Evolutionary conservation across 2,888 invertebrate species (phyloP), one percentile per base, ranked within the genome.

Genomic region (Germaria angustata): DNA sequence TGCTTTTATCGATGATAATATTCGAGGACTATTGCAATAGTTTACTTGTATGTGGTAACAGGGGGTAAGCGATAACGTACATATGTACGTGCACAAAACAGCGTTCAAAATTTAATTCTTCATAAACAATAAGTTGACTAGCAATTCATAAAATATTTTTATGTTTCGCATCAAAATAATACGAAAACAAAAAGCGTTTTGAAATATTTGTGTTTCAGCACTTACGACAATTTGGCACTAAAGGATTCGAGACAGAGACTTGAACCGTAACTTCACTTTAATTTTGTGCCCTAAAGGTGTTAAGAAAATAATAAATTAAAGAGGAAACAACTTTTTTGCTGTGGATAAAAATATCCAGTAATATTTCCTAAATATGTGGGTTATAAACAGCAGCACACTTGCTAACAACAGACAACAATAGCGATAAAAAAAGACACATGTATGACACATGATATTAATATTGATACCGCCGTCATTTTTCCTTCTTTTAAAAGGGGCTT

Each of bases 311-410:
- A 44, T 63, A 41, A 69, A 57, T 75, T 55, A 53, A 65, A 55
- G 34, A 41, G 24, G 44, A 28, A 57, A 34, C 20, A 55, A 46
- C 6, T n/a, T 63, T 53, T 41, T 22, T 2, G 24, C 39, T n/a
- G 39, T 24, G 3, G 34, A 59, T 28, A 41, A 68, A 28, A 41
- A 41, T 41, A 55, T 4, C 0, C 41, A 41, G 11, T n/a, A 32
- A 41, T n/a, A 32, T 44, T 44, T 57, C 68, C 9, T 49, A n/a
- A 46, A 59, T 57, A 80, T 69, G 80, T 76, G 59, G 75, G 80
- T 71, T 71, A 77, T 71, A 39, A 84, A 69, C 65, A 81, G 34
- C 77, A 82, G 15, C 59, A 57, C 22, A 51, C 20, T 39, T 44
- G 68, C 46, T 55, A 81, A 75, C 34, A 46, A 34, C 63, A 61